Base-by-base conservation (phyloP, 1,140 invertebrate species). In the Zaprionus ghesquierei region DNA sequence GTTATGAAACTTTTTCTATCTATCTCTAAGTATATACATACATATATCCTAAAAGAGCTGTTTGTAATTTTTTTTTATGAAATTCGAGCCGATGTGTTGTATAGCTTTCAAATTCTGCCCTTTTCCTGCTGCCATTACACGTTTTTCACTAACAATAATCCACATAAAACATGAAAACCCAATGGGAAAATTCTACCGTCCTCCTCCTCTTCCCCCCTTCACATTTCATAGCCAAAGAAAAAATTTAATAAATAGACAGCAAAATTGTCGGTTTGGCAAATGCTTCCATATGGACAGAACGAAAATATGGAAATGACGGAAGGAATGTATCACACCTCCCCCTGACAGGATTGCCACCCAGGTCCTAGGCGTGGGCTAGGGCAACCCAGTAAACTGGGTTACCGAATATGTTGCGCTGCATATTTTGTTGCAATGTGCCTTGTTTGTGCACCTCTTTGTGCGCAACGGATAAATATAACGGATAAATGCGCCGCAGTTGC, bases 261-360 rank as follows among this genome's bases (percentile, higher is more conserved):
- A 51, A 51, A 51, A 51, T n/a, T 41, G 35, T 41, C 23, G 49
- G 5, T 4, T 22, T 12, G 22, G 22, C 41, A 51, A 51, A 51
- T n/a, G 13, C 12, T 51, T 51, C 3, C 49, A 51, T 51, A 51
- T 51, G 49, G 49, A 5, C 13, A 20, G 15, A 22, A 33, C 18
- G 29, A 35, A n/a, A 23, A 58, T 35, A 44, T 44, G 33, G 13
- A 56, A 56, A 56, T 23, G 20, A 41, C 33, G 13, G 9, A 41
- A 56, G 23, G 22, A 58, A 58, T 58, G 35, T 41, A 58, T 58
- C 22, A 58, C n/a, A n/a, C n/a, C n/a, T n/a, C n/a, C n/a, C n/a
- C n/a, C n/a, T n/a, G n/a, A 25, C 41, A 18, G n/a, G 33, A 23
- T 35, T 55, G 29, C 53, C 31, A 55, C 5, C 33, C 41, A 46